These are phyloP conservation scores for Eurytoma californica DNA, from an alignment of 2,888 invertebrate genomes.

Conservation along the genomic window DNA sequence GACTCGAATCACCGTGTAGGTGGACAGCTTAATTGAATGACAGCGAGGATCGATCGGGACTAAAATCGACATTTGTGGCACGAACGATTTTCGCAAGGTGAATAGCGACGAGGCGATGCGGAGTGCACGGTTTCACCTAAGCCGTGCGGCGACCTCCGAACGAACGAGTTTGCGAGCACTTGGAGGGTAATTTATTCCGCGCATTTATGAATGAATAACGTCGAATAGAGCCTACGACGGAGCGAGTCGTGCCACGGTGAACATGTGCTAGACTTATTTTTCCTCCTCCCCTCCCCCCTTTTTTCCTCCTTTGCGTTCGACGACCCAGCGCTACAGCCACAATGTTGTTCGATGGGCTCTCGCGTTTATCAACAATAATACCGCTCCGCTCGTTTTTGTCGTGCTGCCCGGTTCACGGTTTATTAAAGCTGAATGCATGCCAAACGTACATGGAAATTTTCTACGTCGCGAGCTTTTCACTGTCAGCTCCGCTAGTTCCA, in stretches of 20 bases:
- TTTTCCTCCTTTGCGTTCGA: constrained; percentile 13
- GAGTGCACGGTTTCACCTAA: too few species aligned
- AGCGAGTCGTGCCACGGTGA: neutral
- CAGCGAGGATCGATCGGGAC: too few species aligned
- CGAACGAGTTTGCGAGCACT: constrained; percentile 17
- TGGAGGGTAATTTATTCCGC: constrained; percentile 40
- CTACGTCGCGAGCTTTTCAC: constrained; percentile 10
- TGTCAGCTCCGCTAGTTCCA: neutral
- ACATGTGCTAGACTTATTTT: constrained; percentile 28
- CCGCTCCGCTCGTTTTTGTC: constrained; percentile 21
- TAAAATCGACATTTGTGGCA: too few species aligned
- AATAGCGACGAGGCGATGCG: too few species aligned
- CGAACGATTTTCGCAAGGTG: too few species aligned
- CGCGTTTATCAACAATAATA: constrained; percentile 36
- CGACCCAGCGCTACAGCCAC: neutral
- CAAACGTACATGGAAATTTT: neutral
- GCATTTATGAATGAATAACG: constrained; percentile 51
- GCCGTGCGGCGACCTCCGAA: constrained; percentile 22
- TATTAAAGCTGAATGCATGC: constrained; percentile 29
- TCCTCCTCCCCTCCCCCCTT: neutral
- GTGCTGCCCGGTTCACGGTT: constrained; percentile 36
- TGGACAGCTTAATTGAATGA: too few species aligned
- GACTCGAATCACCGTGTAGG: too few species aligned
- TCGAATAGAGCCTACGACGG: neutral
- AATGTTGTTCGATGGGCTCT: constrained; percentile 26